These are phyloP conservation scores for Trichonephila clavata DNA, from an alignment of 1,140 invertebrate species.

Conservation along the genomic window DNA sequence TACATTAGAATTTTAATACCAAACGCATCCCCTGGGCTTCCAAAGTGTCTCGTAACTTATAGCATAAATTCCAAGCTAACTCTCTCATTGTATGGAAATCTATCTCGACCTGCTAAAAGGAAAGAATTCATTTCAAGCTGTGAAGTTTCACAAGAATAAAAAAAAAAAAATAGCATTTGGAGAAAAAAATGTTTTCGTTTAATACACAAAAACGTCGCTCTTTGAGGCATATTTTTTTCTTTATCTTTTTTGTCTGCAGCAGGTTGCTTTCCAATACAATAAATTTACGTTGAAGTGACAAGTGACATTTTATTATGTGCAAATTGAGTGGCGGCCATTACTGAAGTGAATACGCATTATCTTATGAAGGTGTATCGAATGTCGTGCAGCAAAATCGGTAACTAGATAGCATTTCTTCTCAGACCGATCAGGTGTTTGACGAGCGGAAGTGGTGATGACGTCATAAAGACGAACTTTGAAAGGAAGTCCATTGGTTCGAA, in stretches of 20 bases:
- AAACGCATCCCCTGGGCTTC: not conserved
- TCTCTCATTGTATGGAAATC: conserved; percentile 8
- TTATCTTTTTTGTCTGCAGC: not conserved
- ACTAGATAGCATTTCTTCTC: not conserved
- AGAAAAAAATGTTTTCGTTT: conserved; percentile 35
- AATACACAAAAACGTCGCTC: not conserved
- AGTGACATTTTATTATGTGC: conserved; percentile 70
- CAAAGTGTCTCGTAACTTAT: not conserved
- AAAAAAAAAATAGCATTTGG: not conserved
- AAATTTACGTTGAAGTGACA: conserved; percentile 43
- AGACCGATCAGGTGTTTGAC: conserved; percentile 50
- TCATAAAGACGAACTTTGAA: conserved; percentile 3
- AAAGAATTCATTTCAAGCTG: conserved; percentile 8
- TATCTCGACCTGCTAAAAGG: not conserved
- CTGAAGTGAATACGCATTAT: not conserved
- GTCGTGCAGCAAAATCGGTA: conserved; percentile 34
- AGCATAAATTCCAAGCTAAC: not conserved
- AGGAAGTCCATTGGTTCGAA: conserved; percentile 43
- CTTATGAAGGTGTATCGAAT: not conserved
- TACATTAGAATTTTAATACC: conserved; percentile 23
- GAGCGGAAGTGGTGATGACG: conserved; percentile 60
- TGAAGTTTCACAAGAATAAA: not conserved
- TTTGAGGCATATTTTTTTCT: not conserved
- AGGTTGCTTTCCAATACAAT: conserved; percentile 33
- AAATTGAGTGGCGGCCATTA: conserved; percentile 45